phyloP scores from a whole-genome alignment of 2,113 vertebrate species.

The Nyctibius bracteatus region DNA sequence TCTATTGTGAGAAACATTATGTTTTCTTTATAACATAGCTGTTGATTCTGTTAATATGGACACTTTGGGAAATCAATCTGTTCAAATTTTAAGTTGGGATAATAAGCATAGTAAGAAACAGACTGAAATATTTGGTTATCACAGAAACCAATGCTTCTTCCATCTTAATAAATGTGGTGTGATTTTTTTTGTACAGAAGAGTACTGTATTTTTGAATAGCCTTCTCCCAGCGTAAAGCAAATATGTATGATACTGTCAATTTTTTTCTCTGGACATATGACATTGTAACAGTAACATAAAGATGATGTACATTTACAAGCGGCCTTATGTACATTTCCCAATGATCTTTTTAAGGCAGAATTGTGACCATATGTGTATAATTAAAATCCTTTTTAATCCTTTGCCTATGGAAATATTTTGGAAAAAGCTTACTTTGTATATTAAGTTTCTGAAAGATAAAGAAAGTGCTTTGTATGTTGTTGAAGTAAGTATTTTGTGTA shows the following conservation, averaged over 20 bases:
- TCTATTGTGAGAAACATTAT: constrained; percentile 83
- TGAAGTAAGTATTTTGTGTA: constrained; percentile 82
- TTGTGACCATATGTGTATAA: constrained; percentile 98
- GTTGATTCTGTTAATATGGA: constrained; percentile 87
- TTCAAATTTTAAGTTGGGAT: constrained; percentile 80
- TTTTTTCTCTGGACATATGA: constrained; percentile 98
- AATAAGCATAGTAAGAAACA: constrained; percentile 78
- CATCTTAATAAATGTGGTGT: constrained; percentile 86
- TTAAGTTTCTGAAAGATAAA: constrained; percentile 84
- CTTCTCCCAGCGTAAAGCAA: constrained; percentile 91
- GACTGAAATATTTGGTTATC: constrained; percentile 82
- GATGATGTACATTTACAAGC: constrained; percentile 99
- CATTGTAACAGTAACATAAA: constrained; percentile 95
- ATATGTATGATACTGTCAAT: constrained; percentile 98
- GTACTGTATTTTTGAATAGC: constrained; percentile 98
- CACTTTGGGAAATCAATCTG: constrained; percentile 76
- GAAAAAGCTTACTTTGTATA: constrained; percentile 83
- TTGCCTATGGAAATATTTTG: constrained; percentile 89
- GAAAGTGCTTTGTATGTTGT: constrained; percentile 83
- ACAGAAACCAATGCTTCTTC: constrained; percentile 84
- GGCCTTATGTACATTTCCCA: constrained; percentile 99
- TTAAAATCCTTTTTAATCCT: constrained; percentile 99
- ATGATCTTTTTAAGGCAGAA: constrained; percentile 96
- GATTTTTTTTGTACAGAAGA: constrained; percentile 97
- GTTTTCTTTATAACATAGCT: constrained; percentile 92